A percentile compares a stretch with the other conserved stretches of the same genome.
phyloP scores from a whole-genome alignment of 2,888 invertebrate genomes.

The Ctena decussata region DNA sequence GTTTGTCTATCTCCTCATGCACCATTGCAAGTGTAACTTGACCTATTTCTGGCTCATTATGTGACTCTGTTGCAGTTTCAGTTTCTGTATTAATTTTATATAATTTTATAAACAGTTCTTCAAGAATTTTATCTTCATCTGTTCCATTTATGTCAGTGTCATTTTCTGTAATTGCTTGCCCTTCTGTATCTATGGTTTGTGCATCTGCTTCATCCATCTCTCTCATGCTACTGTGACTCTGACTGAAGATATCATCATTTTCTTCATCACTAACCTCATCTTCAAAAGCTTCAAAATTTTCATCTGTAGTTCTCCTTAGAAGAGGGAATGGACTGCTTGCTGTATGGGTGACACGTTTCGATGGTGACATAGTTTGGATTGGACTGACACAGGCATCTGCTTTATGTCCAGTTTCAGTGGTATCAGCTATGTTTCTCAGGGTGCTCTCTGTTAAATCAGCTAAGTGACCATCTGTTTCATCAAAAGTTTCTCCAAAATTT shows the following conservation, averaged over 20 bases:
- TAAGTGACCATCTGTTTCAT: neutral
- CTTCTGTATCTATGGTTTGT: neutral
- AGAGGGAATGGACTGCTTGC: conserved; percentile 8
- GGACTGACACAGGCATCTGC: neutral
- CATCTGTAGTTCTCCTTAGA: neutral
- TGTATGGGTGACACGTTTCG: neutral
- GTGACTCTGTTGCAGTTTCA: neutral
- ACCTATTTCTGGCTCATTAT: neutral
- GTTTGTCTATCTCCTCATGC: conserved; percentile 34
- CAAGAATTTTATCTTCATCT: neutral
- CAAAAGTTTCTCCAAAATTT: neutral
- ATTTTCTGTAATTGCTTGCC: neutral
- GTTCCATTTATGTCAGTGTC: neutral
- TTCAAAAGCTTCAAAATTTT: neutral
- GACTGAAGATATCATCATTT: neutral
- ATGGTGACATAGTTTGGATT: neutral
- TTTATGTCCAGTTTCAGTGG: neutral
- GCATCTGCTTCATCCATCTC: neutral
- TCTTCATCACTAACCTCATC: conserved; percentile 12
- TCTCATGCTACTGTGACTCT: neutral
- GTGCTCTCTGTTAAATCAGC: neutral
- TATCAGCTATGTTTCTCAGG: no score
- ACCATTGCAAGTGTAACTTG: conserved; percentile 36
- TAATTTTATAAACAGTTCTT: neutral
- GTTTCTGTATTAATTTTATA: neutral